Conservation (phyloP, 2,797 vertebrate genomes). For the Carduelis carduelis region DNA sequence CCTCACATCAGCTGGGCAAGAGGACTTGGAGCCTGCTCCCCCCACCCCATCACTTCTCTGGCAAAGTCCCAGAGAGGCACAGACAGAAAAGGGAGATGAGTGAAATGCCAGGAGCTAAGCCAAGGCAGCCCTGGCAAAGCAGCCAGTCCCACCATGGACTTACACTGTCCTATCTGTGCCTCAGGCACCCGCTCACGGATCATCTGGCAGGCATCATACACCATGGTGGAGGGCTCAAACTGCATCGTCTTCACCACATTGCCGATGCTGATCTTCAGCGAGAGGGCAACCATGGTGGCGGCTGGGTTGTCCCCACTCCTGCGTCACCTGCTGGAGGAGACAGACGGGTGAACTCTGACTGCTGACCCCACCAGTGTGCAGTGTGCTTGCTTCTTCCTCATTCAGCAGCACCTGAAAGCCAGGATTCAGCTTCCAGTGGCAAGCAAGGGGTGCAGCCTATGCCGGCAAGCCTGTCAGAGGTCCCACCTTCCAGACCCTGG, state of each 20-base stretch:
- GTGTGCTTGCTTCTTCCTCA: neutral
- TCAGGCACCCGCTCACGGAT: constrained; percentile 94
- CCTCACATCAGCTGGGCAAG: neutral
- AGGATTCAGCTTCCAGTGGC: accelerated
- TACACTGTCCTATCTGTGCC: constrained; percentile 91
- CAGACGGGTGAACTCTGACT: neutral
- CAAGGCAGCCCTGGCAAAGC: accelerated
- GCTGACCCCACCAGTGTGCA: accelerated
- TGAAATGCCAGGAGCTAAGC: neutral
- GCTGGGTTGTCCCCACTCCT: constrained; percentile 57
- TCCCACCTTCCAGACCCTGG: neutral
- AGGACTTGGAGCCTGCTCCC: neutral
- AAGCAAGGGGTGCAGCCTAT: neutral
- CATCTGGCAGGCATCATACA: constrained; percentile 93
- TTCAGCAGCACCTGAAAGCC: accelerated
- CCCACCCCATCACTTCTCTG: neutral
- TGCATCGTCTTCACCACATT: constrained; percentile 99
- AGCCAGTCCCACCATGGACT: constrained; percentile 64
- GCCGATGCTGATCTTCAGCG: constrained; percentile 95
- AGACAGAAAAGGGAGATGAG: neutral
- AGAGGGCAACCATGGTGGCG: constrained; percentile 94
- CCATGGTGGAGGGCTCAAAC: constrained; percentile 97
- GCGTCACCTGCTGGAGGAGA: constrained; percentile 42
- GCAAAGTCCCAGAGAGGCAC: neutral
- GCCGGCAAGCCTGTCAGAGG: accelerated